These are phyloP conservation scores for Xestia xanthographa DNA, from an alignment of 2,888 invertebrate genomes.

Conservation along the genomic window DNA sequence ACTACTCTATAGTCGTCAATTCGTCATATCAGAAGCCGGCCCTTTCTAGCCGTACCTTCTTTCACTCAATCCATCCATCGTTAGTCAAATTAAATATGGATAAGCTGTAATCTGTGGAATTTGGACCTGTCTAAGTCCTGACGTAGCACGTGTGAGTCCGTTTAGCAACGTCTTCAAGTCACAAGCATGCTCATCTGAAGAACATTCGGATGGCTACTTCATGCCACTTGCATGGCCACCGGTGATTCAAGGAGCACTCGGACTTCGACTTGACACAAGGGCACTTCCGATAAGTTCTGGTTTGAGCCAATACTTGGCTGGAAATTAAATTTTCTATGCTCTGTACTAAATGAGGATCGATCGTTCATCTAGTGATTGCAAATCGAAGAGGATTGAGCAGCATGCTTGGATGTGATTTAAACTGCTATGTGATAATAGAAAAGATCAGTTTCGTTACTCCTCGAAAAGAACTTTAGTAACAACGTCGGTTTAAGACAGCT, in stretches of 20 bases:
- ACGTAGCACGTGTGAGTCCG: not conserved
- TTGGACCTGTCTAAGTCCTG: not conserved
- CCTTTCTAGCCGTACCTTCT: not conserved
- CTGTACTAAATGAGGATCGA: not conserved
- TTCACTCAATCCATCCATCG: not conserved
- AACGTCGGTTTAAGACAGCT: too few species aligned
- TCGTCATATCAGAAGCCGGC: not conserved
- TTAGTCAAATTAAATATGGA: not conserved
- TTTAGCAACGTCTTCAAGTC: conserved; percentile 12
- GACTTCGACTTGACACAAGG: conserved; percentile 17
- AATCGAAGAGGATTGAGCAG: not conserved
- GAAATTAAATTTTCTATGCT: not conserved
- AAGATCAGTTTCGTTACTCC: not conserved
- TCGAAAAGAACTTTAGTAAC: not conserved
- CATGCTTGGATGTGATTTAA: not conserved
- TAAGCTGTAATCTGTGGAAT: conserved; percentile 8
- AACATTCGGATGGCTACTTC: conserved; percentile 43
- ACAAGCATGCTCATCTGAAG: conserved; percentile 42
- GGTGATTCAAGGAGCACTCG: conserved; percentile 38
- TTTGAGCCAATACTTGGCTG: not conserved
- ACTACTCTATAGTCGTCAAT: not conserved
- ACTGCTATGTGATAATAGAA: not conserved
- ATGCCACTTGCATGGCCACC: conserved; percentile 27
- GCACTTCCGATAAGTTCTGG: conserved; percentile 22
- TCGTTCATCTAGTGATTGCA: not conserved